phyloP scores from a whole-genome alignment of 1,140 invertebrate genomes.

The Leptinotarsa defecta region DNA sequence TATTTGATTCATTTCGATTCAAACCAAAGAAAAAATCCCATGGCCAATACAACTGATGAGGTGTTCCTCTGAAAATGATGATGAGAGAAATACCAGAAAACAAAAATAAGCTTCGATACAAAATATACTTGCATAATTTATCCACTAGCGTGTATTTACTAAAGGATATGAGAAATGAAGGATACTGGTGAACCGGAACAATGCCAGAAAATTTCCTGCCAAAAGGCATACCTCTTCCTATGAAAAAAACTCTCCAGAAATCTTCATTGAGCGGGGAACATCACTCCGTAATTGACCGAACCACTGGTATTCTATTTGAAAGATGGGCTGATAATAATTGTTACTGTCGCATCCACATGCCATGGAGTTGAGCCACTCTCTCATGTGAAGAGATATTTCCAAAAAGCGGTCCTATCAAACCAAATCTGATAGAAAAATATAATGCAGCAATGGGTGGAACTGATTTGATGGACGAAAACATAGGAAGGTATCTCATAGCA shows the following conservation, averaged over 20 bases:
- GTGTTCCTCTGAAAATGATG: background rate
- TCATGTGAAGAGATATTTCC: conserved; percentile 9
- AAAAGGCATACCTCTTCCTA: background rate
- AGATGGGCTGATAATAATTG: background rate
- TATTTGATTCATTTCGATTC: too few relatives aligned
- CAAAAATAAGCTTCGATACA: background rate
- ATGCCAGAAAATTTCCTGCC: background rate
- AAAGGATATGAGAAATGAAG: background rate
- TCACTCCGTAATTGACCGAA: background rate
- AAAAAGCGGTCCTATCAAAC: background rate
- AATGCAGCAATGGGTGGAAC: conserved; percentile 1
- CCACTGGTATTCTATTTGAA: background rate
- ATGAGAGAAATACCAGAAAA: too few relatives aligned
- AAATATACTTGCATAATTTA: background rate
- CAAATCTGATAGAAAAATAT: background rate
- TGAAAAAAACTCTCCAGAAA: background rate
- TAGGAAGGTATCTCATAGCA: conserved; percentile 12
- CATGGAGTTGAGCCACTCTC: conserved; percentile 15
- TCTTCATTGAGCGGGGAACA: background rate
- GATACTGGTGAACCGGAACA: background rate
- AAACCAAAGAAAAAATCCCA: too few relatives aligned
- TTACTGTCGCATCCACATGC: background rate
- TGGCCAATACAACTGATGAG: background rate
- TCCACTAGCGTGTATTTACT: background rate
- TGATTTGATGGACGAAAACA: conserved; percentile 10